Conservation (phyloP, 2,888 invertebrate species). For the Parnassius smintheus region DNA sequence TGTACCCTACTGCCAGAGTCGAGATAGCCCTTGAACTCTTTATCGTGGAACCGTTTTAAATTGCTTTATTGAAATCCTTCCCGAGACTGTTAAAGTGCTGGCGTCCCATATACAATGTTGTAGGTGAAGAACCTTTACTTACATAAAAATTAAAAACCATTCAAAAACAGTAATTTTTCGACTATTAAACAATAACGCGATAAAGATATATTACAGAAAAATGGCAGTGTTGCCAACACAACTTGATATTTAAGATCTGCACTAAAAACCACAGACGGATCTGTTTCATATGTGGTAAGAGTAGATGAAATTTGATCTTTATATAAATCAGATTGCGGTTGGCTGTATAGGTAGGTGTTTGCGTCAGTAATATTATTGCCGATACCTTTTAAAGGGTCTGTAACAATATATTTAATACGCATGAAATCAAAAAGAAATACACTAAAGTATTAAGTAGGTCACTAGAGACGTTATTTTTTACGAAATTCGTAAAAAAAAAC, state of each 20-base stretch:
- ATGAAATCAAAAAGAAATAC: background rate
- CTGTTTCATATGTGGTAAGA: constrained; percentile 24
- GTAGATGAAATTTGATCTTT: constrained; percentile 24
- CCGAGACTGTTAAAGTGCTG: background rate
- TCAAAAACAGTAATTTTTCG: too few species aligned
- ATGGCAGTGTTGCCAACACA: constrained; percentile 6
- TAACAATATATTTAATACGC: too few species aligned
- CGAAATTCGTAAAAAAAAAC: background rate
- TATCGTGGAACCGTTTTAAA: constrained; percentile 15
- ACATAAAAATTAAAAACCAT: too few species aligned
- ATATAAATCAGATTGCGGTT: constrained; percentile 24
- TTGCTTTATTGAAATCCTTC: background rate
- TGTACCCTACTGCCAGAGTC: constrained; percentile 62
- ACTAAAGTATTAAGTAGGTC: background rate
- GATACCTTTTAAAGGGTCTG: too few species aligned
- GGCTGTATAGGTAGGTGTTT: background rate
- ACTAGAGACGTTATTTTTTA: background rate
- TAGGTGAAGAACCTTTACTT: too few species aligned
- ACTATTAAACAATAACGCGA: too few species aligned
- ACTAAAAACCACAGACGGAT: constrained; percentile 24
- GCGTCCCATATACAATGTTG: too few species aligned
- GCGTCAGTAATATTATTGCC: background rate
- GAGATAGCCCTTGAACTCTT: constrained; percentile 67
- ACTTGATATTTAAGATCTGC: constrained; percentile 20
- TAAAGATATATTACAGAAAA: background rate